Conservation (phyloP, 2,888 invertebrate species). For the Caenorhabditis zanzibari region DNA sequence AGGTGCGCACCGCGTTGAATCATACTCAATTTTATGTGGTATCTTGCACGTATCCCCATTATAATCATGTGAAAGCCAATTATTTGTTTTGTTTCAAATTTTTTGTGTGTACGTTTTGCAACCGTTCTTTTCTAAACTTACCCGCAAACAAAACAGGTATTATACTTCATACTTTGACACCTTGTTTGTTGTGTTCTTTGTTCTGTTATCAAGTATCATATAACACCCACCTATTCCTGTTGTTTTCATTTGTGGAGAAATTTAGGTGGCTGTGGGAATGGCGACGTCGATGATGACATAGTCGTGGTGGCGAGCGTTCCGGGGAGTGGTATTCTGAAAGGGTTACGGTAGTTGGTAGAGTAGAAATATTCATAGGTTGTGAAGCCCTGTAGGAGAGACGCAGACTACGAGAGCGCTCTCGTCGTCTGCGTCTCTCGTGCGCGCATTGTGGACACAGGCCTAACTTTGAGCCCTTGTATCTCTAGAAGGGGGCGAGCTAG, state of each 20-base stretch:
- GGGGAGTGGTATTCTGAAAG: constrained; percentile 66
- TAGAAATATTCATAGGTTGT: no score
- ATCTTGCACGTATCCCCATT: not conserved
- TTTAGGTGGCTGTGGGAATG: constrained; percentile 49
- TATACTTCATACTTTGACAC: not conserved
- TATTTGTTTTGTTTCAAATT: not conserved
- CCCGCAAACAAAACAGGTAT: not conserved
- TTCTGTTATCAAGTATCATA: not conserved
- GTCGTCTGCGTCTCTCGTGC: no score
- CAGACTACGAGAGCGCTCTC: no score
- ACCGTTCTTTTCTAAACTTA: no score
- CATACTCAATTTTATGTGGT: not conserved
- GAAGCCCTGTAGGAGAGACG: no score
- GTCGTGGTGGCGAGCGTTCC: constrained; percentile 9
- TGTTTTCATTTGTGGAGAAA: not conserved
- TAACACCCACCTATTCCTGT: not conserved
- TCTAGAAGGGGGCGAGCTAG: no score
- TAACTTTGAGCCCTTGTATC: no score
- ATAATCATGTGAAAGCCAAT: not conserved
- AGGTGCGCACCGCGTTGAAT: no score
- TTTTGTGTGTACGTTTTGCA: not conserved
- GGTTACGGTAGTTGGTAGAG: no score
- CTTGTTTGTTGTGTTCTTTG: not conserved
- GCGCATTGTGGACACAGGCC: no score
- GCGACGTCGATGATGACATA: not conserved